Evolutionary conservation across 2,888 invertebrate species (phyloP).

Genomic region (Calameuta pallipes): DNA sequence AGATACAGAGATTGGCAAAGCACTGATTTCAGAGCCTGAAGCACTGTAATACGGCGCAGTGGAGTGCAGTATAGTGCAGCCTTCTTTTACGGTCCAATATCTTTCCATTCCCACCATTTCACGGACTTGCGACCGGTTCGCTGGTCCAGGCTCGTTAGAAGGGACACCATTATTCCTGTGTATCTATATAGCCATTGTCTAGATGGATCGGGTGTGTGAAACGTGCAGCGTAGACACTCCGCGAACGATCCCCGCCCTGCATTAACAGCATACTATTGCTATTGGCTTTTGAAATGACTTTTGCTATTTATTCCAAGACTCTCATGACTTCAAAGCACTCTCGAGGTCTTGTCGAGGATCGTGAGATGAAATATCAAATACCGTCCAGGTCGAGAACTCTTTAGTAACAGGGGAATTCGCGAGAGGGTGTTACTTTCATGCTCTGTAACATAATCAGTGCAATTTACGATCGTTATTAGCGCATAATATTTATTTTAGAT

Average conservation of each 20-base stretch:
- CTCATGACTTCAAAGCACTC: neutral
- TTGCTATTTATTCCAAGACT: neutral
- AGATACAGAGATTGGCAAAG: constrained; percentile 40
- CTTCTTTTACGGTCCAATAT: constrained; percentile 22
- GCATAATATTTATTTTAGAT: neutral
- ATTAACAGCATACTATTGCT: neutral
- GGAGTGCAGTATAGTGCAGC: constrained; percentile 20
- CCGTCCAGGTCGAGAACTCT: constrained; percentile 36
- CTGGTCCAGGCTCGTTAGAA: neutral
- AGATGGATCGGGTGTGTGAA: neutral
- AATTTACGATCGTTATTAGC: neutral
- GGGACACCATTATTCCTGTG: neutral
- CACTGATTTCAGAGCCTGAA: constrained; percentile 8
- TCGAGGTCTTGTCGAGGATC: constrained; percentile 32
- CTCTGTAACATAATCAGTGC: neutral
- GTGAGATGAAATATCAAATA: constrained; percentile 48
- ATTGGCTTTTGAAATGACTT: neutral
- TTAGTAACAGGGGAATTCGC: neutral
- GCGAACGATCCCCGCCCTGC: neutral
- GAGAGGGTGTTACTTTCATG: neutral
- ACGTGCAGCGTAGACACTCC: neutral
- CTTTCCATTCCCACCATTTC: constrained; percentile 30
- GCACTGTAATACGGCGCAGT: neutral
- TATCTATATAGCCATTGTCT: neutral
- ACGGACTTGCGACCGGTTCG: constrained; percentile 17